phyloP scores from a whole-genome alignment of 2,888 invertebrate species.

The Apoderus coryli region DNA sequence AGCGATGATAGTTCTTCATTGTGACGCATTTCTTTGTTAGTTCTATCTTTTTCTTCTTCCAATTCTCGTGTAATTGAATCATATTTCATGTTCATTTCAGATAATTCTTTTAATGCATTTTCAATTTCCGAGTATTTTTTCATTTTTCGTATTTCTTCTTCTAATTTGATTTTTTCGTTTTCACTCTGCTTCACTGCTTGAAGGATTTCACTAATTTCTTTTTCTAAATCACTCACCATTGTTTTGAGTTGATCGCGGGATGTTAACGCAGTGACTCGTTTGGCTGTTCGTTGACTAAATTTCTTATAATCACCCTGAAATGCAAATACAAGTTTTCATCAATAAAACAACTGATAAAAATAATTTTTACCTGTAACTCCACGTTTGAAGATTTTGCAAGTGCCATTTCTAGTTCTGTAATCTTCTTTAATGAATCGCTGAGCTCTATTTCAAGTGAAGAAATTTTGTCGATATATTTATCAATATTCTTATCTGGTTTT shows the following conservation, averaged over 20 bases:
- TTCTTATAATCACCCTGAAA: slow-evolving; percentile 46
- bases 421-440: slow-evolving; percentile 41
- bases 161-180: slow-evolving; percentile 34
- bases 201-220: slow-evolving; percentile 63
- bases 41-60: slow-evolving; percentile 37
- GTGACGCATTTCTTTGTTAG: slow-evolving; percentile 37
- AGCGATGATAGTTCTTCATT: slow-evolving; percentile 37
- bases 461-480: slow-evolving; percentile 46
- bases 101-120: slow-evolving; percentile 28
- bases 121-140: slow-evolving; percentile 27
- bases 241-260: slow-evolving; percentile 62
- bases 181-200: slow-evolving; percentile 47
- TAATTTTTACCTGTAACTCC: too few relatives aligned
- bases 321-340: slow-evolving; percentile 35
- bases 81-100: slow-evolving; percentile 39
- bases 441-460: slow-evolving; percentile 46
- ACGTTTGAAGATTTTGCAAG: too few relatives aligned
- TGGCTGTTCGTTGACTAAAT: slow-evolving; percentile 54
- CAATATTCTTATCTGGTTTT: slow-evolving; percentile 38
- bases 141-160: slow-evolving; percentile 30
- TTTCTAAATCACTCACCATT: slow-evolving; percentile 77
- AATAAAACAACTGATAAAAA: too few relatives aligned
- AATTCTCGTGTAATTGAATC: slow-evolving; percentile 37
- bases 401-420: slow-evolving; percentile 41
- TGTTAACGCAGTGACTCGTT: slow-evolving; percentile 56